Percentiles rank a stretch among this genome's conserved stretches.
phyloP scores from a whole-genome alignment of 2,888 invertebrate genomes.

The Micropterix aruncella region DNA sequence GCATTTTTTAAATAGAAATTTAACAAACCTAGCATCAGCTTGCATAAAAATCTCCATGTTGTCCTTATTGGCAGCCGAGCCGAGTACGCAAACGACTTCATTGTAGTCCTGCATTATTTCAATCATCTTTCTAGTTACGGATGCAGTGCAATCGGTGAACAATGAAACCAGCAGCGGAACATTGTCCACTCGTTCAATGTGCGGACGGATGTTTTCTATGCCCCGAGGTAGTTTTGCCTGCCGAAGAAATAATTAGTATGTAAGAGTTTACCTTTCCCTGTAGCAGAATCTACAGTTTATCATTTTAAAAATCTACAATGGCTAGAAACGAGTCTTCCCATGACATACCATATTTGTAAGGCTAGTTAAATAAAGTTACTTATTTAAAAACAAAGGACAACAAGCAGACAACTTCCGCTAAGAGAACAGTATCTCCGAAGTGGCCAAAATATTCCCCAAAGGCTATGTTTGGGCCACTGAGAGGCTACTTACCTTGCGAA shows the following conservation, averaged over 20 bases:
- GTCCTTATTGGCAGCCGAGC: constrained; percentile 76
- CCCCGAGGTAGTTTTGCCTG: constrained; percentile 91
- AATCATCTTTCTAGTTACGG: constrained; percentile 83
- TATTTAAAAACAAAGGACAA: too few relatives aligned
- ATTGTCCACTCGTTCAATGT: constrained; percentile 91
- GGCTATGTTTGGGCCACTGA: too few relatives aligned
- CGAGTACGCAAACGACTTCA: constrained; percentile 89
- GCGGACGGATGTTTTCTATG: constrained; percentile 92
- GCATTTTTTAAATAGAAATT: too few relatives aligned
- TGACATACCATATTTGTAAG: too few relatives aligned
- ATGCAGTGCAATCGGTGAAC: constrained; percentile 94
- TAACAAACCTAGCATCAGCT: constrained; percentile 68
- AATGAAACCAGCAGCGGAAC: constrained; percentile 93
- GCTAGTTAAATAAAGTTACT: too few relatives aligned
- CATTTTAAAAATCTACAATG: too few relatives aligned
- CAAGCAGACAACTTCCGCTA: too few relatives aligned
- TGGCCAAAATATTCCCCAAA: too few relatives aligned
- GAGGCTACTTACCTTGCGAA: too few relatives aligned
- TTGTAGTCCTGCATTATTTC: constrained; percentile 93
- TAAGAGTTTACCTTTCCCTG: neutral
- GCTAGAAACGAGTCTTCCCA: too few relatives aligned
- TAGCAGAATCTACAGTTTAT: too few relatives aligned
- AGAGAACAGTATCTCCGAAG: too few relatives aligned
- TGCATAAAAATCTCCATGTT: constrained; percentile 90
- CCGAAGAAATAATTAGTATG: constrained; percentile 10